Conservation (phyloP, 2,113 vertebrate genomes). For the Apaloderma vittatum region DNA sequence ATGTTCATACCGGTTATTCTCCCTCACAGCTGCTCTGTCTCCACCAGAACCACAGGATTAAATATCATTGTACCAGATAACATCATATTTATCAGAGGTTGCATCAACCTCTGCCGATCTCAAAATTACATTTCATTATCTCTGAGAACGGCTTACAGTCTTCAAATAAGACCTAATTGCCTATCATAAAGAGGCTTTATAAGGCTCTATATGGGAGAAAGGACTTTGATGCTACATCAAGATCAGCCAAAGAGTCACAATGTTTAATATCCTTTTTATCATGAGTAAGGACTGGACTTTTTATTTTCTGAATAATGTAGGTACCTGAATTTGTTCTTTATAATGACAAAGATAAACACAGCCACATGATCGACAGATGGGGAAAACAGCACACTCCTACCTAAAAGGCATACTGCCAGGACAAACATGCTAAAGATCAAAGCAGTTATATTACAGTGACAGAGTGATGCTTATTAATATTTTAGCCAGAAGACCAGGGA, state of each 20-base stretch:
- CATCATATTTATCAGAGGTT: background rate
- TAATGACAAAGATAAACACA: background rate
- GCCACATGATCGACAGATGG: background rate
- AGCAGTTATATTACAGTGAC: background rate
- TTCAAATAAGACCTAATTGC: background rate
- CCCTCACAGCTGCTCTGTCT: background rate
- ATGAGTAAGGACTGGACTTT: background rate
- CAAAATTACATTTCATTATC: constrained; percentile 4
- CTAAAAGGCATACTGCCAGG: background rate
- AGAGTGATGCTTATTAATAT: background rate
- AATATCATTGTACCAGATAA: background rate
- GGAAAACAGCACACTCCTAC: background rate
- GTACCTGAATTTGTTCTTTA: background rate
- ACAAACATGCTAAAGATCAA: background rate
- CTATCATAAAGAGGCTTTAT: background rate
- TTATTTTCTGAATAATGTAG: background rate
- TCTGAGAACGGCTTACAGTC: background rate
- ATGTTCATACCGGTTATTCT: background rate
- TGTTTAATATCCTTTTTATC: background rate
- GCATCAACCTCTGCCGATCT: background rate
- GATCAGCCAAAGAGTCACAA: background rate
- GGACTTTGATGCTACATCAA: background rate
- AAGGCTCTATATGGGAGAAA: background rate
- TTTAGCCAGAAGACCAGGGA: background rate
- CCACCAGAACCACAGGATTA: constrained; percentile 18